These are phyloP conservation scores for Neolamprologus caudopunctatus DNA, from an alignment of 2,113 vertebrate species.

Conservation along the genomic window DNA sequence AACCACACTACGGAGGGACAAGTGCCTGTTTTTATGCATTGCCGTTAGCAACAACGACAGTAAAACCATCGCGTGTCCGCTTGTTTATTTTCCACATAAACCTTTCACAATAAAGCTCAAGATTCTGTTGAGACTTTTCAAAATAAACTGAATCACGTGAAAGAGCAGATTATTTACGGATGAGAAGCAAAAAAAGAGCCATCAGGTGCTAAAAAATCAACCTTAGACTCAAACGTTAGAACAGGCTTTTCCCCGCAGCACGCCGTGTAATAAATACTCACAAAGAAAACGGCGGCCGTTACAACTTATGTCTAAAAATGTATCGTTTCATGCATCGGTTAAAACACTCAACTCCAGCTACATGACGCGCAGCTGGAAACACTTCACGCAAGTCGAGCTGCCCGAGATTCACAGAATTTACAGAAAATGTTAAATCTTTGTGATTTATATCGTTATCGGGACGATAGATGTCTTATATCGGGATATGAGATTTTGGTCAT, in stretches of 20 bases:
- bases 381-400: accelerated
- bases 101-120: neutral
- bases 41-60: accelerated
- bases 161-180: accelerated
- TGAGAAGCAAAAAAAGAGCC: no score
- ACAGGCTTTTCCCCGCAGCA: neutral
- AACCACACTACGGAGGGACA: accelerated
- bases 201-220: neutral
- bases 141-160: neutral
- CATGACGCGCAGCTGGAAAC: accelerated
- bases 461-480: neutral
- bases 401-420: neutral
- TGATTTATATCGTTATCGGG: accelerated
- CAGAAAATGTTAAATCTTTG: neutral
- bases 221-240: neutral
- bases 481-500: neutral
- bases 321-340: accelerated
- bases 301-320: neutral
- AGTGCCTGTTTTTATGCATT: accelerated
- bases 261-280: neutral
- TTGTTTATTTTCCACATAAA: neutral
- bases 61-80: accelerated
- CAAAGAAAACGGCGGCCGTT: neutral
- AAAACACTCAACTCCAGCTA: accelerated
- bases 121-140: neutral